Conservation (phyloP, 2,113 vertebrate genomes). For the Eupsittula cactorum region DNA sequence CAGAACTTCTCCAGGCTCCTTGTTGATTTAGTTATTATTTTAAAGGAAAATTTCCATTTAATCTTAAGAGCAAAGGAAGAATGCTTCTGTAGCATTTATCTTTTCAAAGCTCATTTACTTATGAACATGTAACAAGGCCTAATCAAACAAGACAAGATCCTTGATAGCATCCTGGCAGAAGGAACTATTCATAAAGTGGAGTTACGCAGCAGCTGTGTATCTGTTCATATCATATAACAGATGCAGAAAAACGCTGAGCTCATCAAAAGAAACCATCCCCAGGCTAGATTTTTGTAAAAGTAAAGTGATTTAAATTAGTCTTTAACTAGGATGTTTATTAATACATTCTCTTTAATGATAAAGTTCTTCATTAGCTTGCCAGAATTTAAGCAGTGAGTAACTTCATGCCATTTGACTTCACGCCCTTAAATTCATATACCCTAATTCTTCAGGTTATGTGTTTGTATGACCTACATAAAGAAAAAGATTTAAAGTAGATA, state of each 20-base stretch:
- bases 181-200: neutral
- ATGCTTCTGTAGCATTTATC: neutral
- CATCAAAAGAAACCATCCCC: neutral
- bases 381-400: neutral
- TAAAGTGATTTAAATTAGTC: neutral
- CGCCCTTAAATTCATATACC: neutral
- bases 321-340: neutral
- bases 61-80: neutral
- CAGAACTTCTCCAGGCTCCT: neutral
- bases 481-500: neutral
- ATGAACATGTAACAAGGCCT: neutral
- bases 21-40: neutral
- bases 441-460: neutral
- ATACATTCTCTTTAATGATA: neutral
- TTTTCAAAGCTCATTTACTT: conserved; percentile 3
- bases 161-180: neutral
- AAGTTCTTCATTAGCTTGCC: neutral
- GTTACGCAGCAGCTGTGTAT: conserved; percentile 10
- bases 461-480: neutral
- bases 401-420: neutral
- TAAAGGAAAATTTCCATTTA: neutral
- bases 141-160: conserved; percentile 36
- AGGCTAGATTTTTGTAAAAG: neutral
- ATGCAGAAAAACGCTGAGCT: neutral
- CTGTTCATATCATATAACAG: neutral